Percentiles rank a stretch among this genome's conserved stretches.
Conservation (phyloP, 1,140 invertebrate genomes). For the Ladona fulva region DNA sequence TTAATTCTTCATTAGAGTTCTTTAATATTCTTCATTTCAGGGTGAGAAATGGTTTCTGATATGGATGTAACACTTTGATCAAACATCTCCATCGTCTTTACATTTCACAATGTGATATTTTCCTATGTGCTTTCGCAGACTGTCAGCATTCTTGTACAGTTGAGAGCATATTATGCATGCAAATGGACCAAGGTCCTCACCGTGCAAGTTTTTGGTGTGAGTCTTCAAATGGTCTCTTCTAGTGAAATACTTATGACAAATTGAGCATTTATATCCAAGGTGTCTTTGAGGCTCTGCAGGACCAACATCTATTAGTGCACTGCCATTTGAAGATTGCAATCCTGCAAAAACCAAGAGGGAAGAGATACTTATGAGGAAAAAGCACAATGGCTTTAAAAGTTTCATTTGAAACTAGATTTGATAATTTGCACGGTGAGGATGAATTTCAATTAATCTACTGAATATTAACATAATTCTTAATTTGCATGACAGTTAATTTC, state of each 20-base stretch:
- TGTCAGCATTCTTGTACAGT: conserved; percentile 36
- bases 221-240: conserved; percentile 35
- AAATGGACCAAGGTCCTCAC: conserved; percentile 36
- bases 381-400: not conserved
- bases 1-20: too few species aligned
- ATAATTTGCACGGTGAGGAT: too few species aligned
- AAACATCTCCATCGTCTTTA: not conserved
- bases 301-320: not conserved
- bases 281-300: conserved; percentile 7
- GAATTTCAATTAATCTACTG: too few species aligned
- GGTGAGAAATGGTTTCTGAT: too few species aligned
- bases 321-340: not conserved
- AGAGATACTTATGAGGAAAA: not conserved
- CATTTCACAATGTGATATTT: conserved; percentile 31
- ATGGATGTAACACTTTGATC: not conserved
- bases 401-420: not conserved
- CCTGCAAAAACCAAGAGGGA: conserved; percentile 7
- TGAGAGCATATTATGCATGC: conserved; percentile 33
- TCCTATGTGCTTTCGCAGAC: conserved; percentile 35
- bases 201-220: conserved; percentile 37
- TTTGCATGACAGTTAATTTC: too few species aligned
- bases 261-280: conserved; percentile 30
- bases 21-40: too few species aligned
- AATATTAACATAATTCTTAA: too few species aligned
- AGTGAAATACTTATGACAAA: conserved; percentile 34